Evolutionary conservation across 2,888 invertebrate genomes (phyloP).

Genomic region (Orthosia incerta): DNA sequence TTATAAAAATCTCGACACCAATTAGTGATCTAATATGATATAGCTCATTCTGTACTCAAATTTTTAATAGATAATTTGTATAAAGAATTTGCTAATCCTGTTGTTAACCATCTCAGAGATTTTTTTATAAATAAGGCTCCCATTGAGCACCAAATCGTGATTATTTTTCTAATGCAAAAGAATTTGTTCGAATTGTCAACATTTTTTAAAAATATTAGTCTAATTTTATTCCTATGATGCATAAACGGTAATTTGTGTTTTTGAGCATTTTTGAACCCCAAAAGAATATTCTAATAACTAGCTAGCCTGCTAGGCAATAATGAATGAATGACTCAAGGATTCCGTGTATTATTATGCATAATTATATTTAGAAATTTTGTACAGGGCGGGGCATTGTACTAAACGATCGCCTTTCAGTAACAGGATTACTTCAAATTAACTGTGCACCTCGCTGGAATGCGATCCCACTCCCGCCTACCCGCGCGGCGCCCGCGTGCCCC

Average conservation of each 20-base stretch:
- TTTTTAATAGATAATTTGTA: too few species aligned
- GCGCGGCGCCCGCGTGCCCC: too few species aligned
- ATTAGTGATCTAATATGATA: too few species aligned
- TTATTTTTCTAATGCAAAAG: constrained; percentile 1
- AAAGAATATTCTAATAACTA: not conserved
- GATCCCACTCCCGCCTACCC: too few species aligned
- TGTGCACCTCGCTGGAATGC: too few species aligned
- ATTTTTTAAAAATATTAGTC: not conserved
- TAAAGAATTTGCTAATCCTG: too few species aligned
- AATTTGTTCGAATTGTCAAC: constrained; percentile 15
- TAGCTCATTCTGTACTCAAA: too few species aligned
- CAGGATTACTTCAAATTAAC: not conserved
- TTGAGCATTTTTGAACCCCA: constrained; percentile 7
- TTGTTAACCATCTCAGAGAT: too few species aligned
- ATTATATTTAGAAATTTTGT: not conserved
- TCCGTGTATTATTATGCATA: constrained; percentile 20
- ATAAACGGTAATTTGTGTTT: not conserved
- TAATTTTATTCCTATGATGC: constrained; percentile 1
- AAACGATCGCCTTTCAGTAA: not conserved
- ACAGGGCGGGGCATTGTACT: not conserved
- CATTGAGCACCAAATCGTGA: constrained; percentile 56
- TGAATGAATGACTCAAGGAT: not conserved
- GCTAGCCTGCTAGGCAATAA: not conserved
- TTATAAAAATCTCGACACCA: too few species aligned
- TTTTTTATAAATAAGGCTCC: too few species aligned